Conservation (phyloP, 2,113 vertebrate species). For the Ovis canadensis region DNA sequence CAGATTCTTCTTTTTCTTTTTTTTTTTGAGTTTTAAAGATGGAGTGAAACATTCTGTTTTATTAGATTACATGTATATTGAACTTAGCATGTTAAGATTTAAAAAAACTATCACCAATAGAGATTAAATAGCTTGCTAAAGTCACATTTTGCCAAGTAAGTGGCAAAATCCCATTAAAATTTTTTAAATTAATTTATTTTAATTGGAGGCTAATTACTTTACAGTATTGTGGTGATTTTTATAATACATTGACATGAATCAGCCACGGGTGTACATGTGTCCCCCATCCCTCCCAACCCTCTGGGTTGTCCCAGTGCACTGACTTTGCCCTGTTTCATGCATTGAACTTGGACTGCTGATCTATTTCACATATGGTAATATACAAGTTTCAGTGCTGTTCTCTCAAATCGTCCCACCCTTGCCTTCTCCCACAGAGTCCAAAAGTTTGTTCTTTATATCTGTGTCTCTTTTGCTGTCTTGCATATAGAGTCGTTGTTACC, state of each 20-base stretch:
- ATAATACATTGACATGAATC: background rate
- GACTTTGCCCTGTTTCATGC: background rate
- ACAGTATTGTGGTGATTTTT: background rate
- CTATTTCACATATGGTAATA: background rate
- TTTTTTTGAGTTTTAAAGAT: background rate
- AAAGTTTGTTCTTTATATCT: background rate
- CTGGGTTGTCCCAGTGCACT: background rate
- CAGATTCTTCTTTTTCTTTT: background rate
- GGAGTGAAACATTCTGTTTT: background rate
- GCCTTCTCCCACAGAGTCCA: background rate
- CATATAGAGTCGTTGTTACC: background rate
- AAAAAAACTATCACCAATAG: background rate
- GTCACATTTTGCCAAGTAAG: background rate
- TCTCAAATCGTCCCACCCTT: background rate
- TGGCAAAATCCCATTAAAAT: background rate
- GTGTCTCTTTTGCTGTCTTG: background rate
- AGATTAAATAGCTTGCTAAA: background rate
- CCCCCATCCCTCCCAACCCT: background rate
- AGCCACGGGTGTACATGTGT: background rate
- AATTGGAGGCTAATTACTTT: background rate
- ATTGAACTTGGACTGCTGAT: background rate
- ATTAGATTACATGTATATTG: background rate
- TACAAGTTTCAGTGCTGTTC: background rate
- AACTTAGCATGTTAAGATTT: background rate
- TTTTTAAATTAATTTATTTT: background rate